A percentile compares a stretch with the other conserved stretches of the same genome.
phyloP scores from a whole-genome alignment of 2,113 vertebrate genomes.

The Brachirus orientalis region DNA sequence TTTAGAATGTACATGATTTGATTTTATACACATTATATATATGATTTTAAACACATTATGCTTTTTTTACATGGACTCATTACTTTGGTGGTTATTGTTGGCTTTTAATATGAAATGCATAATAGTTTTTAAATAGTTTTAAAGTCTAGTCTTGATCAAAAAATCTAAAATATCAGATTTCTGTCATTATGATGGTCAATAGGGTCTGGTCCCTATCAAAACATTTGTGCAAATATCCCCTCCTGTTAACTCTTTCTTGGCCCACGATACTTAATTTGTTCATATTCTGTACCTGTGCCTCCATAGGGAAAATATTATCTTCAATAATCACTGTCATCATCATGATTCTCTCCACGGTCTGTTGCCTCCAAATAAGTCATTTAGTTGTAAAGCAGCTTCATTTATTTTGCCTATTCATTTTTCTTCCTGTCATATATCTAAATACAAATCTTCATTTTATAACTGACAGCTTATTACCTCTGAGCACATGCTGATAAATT shows the following conservation, averaged over 20 bases:
- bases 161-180: conserved; percentile 67
- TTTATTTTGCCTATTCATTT: conserved; percentile 84
- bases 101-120: conserved; percentile 27
- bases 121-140: conserved; percentile 52
- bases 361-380: conserved; percentile 83
- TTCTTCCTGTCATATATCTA: conserved; percentile 84
- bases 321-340: conserved; percentile 81
- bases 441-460: conserved; percentile 86
- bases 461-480: conserved; percentile 87
- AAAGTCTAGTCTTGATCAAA: conserved; percentile 65
- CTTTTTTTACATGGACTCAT: conserved; percentile 30
- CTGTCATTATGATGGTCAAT: conserved; percentile 74
- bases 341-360: conserved; percentile 73
- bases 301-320: conserved; percentile 76
- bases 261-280: conserved; percentile 70
- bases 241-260: conserved; percentile 64
- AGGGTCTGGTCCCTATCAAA: conserved; percentile 64
- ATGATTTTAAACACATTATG: no score
- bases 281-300: conserved; percentile 76
- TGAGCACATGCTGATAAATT: conserved; percentile 86
- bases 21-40: no score
- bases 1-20: no score
- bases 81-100: conserved; percentile 5
- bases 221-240: conserved; percentile 57
- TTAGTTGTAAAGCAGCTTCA: conserved; percentile 83